A percentile compares a stretch with the other conserved stretches of the same genome.
phyloP scores from a whole-genome alignment of 2,113 vertebrate genomes.

The Chamaetylas fuelleborni region DNA sequence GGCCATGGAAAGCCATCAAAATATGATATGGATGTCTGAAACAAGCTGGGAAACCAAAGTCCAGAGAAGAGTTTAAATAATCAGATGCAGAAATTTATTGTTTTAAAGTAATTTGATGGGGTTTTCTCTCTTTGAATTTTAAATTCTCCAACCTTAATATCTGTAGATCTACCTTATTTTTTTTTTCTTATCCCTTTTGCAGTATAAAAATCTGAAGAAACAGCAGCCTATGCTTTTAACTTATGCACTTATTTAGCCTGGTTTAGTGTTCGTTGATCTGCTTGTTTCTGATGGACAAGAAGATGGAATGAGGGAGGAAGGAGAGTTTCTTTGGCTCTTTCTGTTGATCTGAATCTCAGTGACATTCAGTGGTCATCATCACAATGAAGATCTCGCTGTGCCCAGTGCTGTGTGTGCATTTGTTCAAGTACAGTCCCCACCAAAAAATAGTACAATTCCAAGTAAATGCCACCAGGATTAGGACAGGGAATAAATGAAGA shows the following conservation, averaged over 20 bases:
- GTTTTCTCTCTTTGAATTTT: not conserved
- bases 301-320: not conserved
- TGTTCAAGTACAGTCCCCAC: not conserved
- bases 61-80: not conserved
- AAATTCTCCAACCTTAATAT: not conserved
- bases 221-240: accelerated
- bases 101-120: not conserved
- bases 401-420: not conserved
- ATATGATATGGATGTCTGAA: not conserved
- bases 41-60: not conserved
- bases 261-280: accelerated
- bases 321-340: not conserved
- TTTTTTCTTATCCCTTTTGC: not conserved
- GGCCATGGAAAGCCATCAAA: not conserved
- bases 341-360: not conserved
- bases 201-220: not conserved
- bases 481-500: not conserved
- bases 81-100: not conserved
- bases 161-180: not conserved
- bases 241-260: not conserved
- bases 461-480: not conserved
- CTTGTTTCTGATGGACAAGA: not conserved
- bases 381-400: not conserved
- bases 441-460: not conserved
- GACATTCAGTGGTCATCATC: not conserved